Evolutionary conservation across 2,797 vertebrate genomes (phyloP), one percentile per base, ranked within the genome.

Genomic region (Yasuhikotakia modesta): DNA sequence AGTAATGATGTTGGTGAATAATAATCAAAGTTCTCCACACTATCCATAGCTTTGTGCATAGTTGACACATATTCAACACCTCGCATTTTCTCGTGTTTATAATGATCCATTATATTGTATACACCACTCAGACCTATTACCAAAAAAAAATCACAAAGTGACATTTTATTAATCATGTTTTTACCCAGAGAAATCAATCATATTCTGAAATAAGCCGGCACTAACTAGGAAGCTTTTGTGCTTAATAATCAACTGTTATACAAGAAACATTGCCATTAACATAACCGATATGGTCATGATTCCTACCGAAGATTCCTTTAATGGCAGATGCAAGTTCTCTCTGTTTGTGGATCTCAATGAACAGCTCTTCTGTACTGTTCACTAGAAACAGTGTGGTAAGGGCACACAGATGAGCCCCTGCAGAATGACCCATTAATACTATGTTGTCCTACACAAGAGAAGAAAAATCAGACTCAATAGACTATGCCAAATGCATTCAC

Each of bases 41-140:
- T 92, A 1, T 90, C 90, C 91, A 94, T 94, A 30, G 92, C 92
- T 87, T 91, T 94, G 85, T 92, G 91, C 93, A 93, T 93, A 32
- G 91, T 85, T 57, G 93, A 94, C 58, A 94, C 81, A 8, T 88
- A 93, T 32, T 94, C 93, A 0, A 94, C 77, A 0, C 73, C 93
- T 78, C 91, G 82, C 79, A 43, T 90, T 84, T 89, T 85, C 81
- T 94, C 92, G 4, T 94, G 90, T 65, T 91, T 84, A 24, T 93
- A 94, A 83, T 94, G 93, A 70, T 93, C 91, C 88, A 89, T 77
- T 68, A 92, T 88, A 84, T 92, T 84, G 85, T 93, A 93, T 1
- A 94, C 91, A 0, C 93, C 92, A 5, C 92, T 93, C 78, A 94
- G 80, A 80, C 93, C 93, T 93, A 77, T 16, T 76, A 58, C 11